Conservation (phyloP, 2,113 vertebrate species). For the Carollia perspicillata region DNA sequence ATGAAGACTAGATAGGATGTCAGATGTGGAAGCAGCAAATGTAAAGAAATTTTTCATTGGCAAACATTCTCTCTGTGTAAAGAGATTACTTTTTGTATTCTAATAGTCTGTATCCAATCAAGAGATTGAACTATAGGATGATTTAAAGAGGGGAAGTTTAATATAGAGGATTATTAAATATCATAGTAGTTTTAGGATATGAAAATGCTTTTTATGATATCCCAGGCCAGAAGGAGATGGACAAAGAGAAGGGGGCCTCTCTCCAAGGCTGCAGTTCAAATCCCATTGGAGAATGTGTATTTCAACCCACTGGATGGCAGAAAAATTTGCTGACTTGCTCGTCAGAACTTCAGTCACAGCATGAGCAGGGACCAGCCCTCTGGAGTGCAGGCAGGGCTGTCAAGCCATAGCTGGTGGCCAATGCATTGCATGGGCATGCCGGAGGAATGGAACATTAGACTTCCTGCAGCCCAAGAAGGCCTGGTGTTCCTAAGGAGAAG, state of each 20-base stretch:
- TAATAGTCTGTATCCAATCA: not conserved
- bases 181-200: not conserved
- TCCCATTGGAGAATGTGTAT: not conserved
- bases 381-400: not conserved
- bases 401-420: not conserved
- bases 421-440: accelerated
- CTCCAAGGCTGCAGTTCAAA: not conserved
- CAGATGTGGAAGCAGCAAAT: not conserved
- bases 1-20: not conserved
- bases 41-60: not conserved
- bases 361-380: not conserved
- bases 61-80: not conserved
- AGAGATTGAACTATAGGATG: not conserved
- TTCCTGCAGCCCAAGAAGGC: not conserved
- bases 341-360: not conserved
- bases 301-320: not conserved
- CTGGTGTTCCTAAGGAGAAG: not conserved
- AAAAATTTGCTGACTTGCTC: not conserved
- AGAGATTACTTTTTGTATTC: not conserved
- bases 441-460: not conserved
- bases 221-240: not conserved
- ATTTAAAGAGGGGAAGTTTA: not conserved
- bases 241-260: not conserved
- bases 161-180: not conserved
- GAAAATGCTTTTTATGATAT: not conserved